phyloP scores from a whole-genome alignment of 2,797 vertebrate genomes.

The Mastacembelus armatus region DNA sequence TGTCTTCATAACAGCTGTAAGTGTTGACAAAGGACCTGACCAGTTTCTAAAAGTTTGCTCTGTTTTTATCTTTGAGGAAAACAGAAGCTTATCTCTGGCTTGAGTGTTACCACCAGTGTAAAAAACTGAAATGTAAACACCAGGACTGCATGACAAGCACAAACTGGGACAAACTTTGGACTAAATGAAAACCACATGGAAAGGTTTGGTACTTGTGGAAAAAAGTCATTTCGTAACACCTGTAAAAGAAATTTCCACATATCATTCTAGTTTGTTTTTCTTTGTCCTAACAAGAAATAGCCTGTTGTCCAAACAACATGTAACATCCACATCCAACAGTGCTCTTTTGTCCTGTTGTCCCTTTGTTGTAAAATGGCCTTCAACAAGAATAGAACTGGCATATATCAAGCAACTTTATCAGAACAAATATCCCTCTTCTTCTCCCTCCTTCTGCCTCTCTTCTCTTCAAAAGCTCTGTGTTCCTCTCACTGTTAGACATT shows the following conservation, averaged over 20 bases:
- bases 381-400: constrained; percentile 12
- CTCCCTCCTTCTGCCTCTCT: background rate
- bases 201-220: constrained; percentile 16
- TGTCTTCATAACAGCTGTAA: background rate
- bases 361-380: constrained; percentile 29
- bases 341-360: constrained; percentile 20
- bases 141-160: background rate
- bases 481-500: background rate
- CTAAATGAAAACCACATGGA: constrained; percentile 36
- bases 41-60: constrained; percentile 1
- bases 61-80: constrained; percentile 15
- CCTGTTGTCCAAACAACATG: background rate
- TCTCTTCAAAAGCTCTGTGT: constrained; percentile 13
- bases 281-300: background rate
- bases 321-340: constrained; percentile 13
- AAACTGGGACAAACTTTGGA: constrained; percentile 8
- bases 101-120: background rate
- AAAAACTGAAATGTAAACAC: constrained; percentile 16
- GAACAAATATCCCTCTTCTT: constrained; percentile 4
- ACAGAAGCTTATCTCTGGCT: constrained; percentile 6
- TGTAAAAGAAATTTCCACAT: constrained; percentile 26
- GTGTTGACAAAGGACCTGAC: constrained; percentile 13
- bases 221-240: constrained; percentile 39
- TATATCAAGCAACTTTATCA: constrained; percentile 5
- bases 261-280: background rate